Percentiles rank a stretch among this genome's conserved stretches.
Conservation (phyloP, 2,113 vertebrate genomes). For the Petrocephalus microphthalmus region DNA sequence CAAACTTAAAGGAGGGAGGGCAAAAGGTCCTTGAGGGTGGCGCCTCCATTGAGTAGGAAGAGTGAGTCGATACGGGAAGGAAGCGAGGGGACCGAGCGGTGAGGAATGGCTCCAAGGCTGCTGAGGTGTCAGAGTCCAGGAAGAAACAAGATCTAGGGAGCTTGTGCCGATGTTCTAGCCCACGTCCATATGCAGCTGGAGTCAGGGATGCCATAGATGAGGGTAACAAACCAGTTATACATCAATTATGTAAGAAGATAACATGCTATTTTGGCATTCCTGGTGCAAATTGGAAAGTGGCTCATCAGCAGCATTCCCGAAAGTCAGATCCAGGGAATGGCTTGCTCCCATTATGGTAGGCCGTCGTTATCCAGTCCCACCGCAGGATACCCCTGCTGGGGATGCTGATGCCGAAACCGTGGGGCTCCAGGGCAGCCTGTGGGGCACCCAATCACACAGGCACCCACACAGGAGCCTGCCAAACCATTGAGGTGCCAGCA, state of each 20-base stretch:
- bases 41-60: not conserved
- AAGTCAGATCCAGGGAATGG: not conserved
- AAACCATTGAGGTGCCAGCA: not conserved
- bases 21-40: not conserved
- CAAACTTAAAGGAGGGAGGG: not conserved
- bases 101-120: not conserved
- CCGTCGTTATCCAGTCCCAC: constrained; percentile 18
- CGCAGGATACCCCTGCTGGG: not conserved
- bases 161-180: not conserved
- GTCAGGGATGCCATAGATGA: not conserved
- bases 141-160: not conserved
- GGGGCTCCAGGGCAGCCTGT: not conserved
- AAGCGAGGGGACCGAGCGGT: not conserved
- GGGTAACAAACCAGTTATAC: not conserved
- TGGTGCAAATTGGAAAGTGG: not conserved
- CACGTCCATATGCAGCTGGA: not conserved
- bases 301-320: not conserved
- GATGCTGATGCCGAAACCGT: not conserved
- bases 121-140: not conserved
- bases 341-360: not conserved
- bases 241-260: not conserved
- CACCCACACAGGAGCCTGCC: not conserved
- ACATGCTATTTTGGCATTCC: not conserved
- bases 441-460: not conserved
- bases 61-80: not conserved